Conservation (phyloP, 2,797 vertebrate genomes). For the Dromococcyx pavoninus region DNA sequence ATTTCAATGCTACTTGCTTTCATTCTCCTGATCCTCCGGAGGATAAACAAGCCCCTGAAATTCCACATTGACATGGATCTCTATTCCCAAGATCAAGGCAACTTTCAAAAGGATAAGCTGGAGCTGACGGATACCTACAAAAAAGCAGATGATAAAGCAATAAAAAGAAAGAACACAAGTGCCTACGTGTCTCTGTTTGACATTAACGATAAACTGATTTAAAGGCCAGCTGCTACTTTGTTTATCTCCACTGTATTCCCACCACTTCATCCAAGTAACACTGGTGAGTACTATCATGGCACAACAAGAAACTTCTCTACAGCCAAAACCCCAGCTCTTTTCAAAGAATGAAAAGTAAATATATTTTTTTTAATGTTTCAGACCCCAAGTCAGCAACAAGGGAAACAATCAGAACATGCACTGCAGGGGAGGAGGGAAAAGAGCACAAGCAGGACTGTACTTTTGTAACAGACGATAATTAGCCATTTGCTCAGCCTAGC, state of each 20-base stretch:
- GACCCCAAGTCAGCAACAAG: neutral
- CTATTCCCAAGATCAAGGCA: constrained; percentile 93
- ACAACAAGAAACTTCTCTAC: neutral
- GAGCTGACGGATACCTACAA: constrained; percentile 95
- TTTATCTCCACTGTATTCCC: neutral
- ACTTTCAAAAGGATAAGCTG: constrained; percentile 97
- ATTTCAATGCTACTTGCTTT: constrained; percentile 81
- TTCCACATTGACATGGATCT: constrained; percentile 97
- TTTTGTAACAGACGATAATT: neutral
- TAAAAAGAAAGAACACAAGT: neutral
- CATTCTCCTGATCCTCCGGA: constrained; percentile 93
- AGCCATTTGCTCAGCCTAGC: neutral
- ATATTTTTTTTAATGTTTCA: neutral
- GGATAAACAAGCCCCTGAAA: constrained; percentile 93
- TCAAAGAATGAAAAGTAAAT: neutral
- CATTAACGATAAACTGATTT: neutral
- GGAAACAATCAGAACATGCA: neutral
- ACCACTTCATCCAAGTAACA: neutral
- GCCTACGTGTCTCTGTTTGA: neutral
- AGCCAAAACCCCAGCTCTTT: neutral
- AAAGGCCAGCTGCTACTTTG: neutral
- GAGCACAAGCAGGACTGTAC: neutral
- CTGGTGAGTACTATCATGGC: neutral
- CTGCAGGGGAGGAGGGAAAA: neutral
- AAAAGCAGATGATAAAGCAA: neutral